Conservation (phyloP, 1,140 invertebrate genomes). For the Drosophila sucinea region DNA sequence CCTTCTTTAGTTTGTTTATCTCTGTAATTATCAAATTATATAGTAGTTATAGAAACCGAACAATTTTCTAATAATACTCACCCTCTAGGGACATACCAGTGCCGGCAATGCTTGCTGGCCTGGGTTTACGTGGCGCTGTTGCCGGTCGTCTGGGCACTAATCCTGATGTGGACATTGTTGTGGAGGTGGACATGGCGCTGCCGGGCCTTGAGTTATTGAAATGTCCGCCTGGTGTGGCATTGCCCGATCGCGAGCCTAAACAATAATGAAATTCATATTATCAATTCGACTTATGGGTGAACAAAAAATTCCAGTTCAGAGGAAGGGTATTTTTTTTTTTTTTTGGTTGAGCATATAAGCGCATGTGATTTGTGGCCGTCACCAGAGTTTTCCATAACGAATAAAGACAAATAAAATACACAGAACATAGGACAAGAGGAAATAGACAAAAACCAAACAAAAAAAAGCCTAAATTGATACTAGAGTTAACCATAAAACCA, state of each 20-base stretch:
- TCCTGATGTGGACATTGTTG: slow-evolving; percentile 79
- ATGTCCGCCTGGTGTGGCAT: slow-evolving; percentile 87
- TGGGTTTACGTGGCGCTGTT: slow-evolving; percentile 76
- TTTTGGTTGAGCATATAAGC: slow-evolving; percentile 43
- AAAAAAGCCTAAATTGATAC: not conserved
- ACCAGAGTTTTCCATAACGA: slow-evolving; percentile 58
- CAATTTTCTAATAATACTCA: slow-evolving; percentile 21
- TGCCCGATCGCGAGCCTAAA: slow-evolving; percentile 86
- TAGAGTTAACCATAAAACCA: slow-evolving; percentile 40
- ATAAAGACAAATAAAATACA: slow-evolving; percentile 39
- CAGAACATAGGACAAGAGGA: slow-evolving; percentile 10
- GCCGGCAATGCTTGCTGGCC: slow-evolving; percentile 93
- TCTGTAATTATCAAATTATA: slow-evolving; percentile 33
- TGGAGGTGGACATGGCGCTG: slow-evolving; percentile 88
- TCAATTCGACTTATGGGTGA: not conserved
- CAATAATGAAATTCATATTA: slow-evolving; percentile 3
- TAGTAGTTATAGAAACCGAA: not conserved
- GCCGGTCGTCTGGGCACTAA: slow-evolving; percentile 67
- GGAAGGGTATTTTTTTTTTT: slow-evolving; percentile 14
- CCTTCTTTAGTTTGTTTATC: slow-evolving; percentile 79
- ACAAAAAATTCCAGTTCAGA: not conserved
- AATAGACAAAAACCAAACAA: not conserved
- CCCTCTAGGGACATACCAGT: slow-evolving; percentile 88
- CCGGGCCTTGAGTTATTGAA: slow-evolving; percentile 89
- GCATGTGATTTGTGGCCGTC: slow-evolving; percentile 64